Evolutionary conservation across 2,797 vertebrate genomes (phyloP), one percentile per base, ranked within the genome.

Genomic region (Sternotherus odoratus): DNA sequence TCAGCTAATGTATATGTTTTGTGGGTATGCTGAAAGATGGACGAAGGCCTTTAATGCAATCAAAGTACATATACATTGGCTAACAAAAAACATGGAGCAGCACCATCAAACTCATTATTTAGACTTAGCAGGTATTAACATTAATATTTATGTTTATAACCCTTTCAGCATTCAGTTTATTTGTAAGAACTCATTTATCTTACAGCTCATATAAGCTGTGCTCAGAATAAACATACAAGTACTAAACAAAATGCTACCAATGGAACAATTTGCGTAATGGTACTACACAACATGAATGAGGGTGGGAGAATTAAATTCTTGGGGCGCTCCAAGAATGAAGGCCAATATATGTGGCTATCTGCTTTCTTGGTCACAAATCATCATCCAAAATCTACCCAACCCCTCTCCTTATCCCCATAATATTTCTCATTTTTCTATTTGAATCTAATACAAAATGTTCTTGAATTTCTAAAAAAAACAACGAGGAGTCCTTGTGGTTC

Each of bases 341-440:
- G 19, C 23, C 63, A 91, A 50, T 72, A 74, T 50, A 36, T 69
- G 77, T 30, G 77, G 12, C 56, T 88, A 53, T 49, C 28, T 83
- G 48, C 77, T 93, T 95, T 78, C 21, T 69, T 81, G 77, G 85
- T 74, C 19, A 77, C 89, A 95, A 60, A 78, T 85, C 77, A 87
- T 91, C 11, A 91, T 66, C 46, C 72, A 94, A 90, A 95, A 90
- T 43, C 81, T 86, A 15, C 28, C 10, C 26, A 30, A 57, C 56
- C 11, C 28, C 11, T 56, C 2, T 56, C 54, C 54, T 26, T 28
- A 56, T 10, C 9, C 53, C 1, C 0, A 1, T 63, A 80, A 86
- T 93, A 57, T 90, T 93, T 81, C 28, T 21, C 1, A 63, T 33
- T 85, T 88, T 88, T 91, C 75, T 11, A 75, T 77, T 83, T 74